Base-by-base conservation (phyloP, 2,888 invertebrate genomes). In the Cerastis leucographa region DNA sequence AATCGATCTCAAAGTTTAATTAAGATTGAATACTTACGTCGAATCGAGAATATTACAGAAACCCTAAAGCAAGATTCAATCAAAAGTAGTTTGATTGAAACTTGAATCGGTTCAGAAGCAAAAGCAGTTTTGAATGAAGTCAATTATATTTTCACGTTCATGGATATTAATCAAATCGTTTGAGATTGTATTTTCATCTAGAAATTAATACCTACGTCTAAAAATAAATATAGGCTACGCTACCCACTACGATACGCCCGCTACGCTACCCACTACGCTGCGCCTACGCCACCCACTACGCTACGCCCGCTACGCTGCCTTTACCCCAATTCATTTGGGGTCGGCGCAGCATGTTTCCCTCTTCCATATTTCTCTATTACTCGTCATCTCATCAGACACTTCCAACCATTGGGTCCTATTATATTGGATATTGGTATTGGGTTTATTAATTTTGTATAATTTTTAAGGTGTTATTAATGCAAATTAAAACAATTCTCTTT, bases 1-100 rank as follows among this genome's bases (percentile, higher is more conserved):
- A 62, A 79, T 42, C 46, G 22, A 62, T 81, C 40, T 42, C 5
- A 67, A 62, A 67, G 8, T 82, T 79, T 67, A 76, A 82, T 67
- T 75, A 76, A 62, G 29, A 54, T 76, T 49, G 62, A 44, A 65
- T 62, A 25, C 54, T 29, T 49, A 49, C 12, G 19, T 25, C 14
- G 29, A 76, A n/a, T 76, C 49, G 19, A 56, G 49, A 68, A 68
- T 51, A 56, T 68, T 35, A 49, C 77, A 76, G 54, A 56, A 51
- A n/a, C 29, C 42, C 29, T 68, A 14, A 64, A 76, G n/a, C 22
- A 35, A 14, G 54, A 11, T 54, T 79, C 56, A 76, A 76, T 80
- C 42, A 56, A 49, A 70, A 76, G 25, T 76, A 76, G 25, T 76
- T 79, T 0, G 14, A 82, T 76, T 68, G 35, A 22, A 78, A 42